Evolutionary conservation across 1,140 invertebrate genomes (phyloP).

Genomic region (Cherax quadricarinatus): DNA sequence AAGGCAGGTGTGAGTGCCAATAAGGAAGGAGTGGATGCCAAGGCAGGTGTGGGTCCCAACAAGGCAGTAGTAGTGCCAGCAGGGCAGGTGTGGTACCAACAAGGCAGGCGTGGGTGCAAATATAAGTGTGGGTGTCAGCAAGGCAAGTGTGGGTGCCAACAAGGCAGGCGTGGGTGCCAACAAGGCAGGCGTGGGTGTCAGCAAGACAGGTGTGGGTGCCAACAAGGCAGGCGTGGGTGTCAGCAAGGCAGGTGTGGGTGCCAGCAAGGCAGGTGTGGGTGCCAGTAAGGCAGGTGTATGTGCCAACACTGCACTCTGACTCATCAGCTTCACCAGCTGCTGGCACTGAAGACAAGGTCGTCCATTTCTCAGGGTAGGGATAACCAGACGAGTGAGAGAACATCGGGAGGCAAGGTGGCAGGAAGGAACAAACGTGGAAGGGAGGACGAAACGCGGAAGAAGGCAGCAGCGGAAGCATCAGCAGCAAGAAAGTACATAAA

Average conservation of each 20-base stretch:
- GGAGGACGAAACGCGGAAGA: background rate
- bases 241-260: background rate
- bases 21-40: no score
- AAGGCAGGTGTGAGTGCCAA: no score
- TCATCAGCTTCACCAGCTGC: slow-evolving; percentile 29
- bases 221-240: no score
- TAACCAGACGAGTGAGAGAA: background rate
- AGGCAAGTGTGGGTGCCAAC: background rate
- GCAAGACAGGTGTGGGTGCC: background rate
- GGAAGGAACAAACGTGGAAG: background rate
- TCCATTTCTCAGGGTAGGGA: background rate
- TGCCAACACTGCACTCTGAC: background rate
- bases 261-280: no score
- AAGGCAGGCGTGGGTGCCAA: background rate
- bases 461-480: no score
- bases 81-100: no score
- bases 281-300: background rate
- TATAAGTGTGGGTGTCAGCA: no score
- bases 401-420: background rate
- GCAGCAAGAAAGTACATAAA: no score
- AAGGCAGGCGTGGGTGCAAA: no score
- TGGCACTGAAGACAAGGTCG: slow-evolving; percentile 42
- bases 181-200: background rate
- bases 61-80: no score
- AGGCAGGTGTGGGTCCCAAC: no score